These are phyloP conservation scores for Halictus quadricinctus DNA, from an alignment of 2,888 invertebrate species.

Conservation along the genomic window DNA sequence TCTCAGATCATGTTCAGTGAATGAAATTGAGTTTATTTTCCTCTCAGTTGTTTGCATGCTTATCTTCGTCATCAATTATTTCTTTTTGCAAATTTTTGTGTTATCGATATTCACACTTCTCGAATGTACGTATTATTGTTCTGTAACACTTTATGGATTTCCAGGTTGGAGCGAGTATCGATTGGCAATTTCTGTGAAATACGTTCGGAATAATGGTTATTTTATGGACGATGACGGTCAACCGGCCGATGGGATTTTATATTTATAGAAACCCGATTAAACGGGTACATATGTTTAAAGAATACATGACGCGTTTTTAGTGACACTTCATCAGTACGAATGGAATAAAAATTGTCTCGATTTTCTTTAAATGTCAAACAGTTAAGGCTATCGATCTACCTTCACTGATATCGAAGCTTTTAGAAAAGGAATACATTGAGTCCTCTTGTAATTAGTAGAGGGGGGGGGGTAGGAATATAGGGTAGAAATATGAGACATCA, in stretches of 20 bases:
- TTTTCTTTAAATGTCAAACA: background rate
- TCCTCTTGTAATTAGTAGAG: too few relatives aligned
- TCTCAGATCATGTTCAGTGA: background rate
- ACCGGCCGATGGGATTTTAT: background rate
- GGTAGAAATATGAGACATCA: too few relatives aligned
- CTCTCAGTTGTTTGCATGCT: background rate
- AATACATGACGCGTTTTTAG: background rate
- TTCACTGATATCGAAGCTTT: background rate
- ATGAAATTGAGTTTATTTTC: background rate
- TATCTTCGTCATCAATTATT: background rate
- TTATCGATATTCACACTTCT: background rate
- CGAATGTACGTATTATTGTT: background rate
- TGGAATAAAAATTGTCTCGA: background rate
- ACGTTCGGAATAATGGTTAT: background rate
- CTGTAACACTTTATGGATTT: background rate
- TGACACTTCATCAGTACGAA: background rate
- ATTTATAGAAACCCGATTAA: constrained; percentile 4
- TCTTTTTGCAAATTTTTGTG: background rate
- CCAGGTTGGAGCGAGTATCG: background rate
- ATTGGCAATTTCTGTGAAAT: constrained; percentile 30
- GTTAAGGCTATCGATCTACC: background rate
- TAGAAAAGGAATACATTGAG: background rate
- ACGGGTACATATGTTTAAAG: background rate
- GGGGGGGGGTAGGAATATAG: too few relatives aligned
- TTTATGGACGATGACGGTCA: constrained; percentile 17